Conservation (phyloP, 2,113 vertebrate genomes). For the Clupea harengus region DNA sequence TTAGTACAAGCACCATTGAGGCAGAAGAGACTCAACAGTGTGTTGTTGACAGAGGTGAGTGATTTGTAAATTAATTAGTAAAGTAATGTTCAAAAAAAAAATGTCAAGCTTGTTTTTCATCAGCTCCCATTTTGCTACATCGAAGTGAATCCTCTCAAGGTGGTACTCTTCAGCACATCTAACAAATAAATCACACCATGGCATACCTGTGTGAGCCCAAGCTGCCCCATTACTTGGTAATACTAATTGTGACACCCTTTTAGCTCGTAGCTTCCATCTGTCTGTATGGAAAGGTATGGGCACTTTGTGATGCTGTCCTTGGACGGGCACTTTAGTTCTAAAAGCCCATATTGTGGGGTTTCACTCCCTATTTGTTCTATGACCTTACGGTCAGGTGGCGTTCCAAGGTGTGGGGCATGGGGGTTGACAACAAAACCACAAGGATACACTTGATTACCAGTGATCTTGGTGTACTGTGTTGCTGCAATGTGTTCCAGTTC, state of each 20-base stretch:
- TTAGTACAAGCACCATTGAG: background rate
- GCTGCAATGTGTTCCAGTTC: constrained; percentile 4
- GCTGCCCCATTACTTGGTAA: constrained; percentile 8
- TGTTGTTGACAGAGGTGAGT: background rate
- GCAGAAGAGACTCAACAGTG: background rate
- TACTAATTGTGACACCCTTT: background rate
- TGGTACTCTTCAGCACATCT: background rate
- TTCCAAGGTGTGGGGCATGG: constrained; percentile 19
- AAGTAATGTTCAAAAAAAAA: constrained; percentile 5
- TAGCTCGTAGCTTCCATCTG: background rate
- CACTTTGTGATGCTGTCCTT: background rate
- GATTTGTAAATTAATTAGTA: background rate
- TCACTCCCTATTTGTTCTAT: background rate
- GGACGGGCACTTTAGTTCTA: background rate
- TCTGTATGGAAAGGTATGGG: background rate
- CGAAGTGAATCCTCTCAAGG: constrained; percentile 11
- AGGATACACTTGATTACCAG: background rate
- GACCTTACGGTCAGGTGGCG: constrained; percentile 17
- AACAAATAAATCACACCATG: constrained; percentile 22
- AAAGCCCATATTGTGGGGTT: background rate
- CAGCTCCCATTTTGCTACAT: background rate
- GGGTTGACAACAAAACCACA: constrained; percentile 26
- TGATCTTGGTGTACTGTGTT: background rate
- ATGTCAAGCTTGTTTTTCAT: constrained; percentile 14
- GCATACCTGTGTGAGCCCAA: constrained; percentile 14